Evolutionary conservation across 2,113 vertebrate species (phyloP).

Genomic region (Mola mola): DNA sequence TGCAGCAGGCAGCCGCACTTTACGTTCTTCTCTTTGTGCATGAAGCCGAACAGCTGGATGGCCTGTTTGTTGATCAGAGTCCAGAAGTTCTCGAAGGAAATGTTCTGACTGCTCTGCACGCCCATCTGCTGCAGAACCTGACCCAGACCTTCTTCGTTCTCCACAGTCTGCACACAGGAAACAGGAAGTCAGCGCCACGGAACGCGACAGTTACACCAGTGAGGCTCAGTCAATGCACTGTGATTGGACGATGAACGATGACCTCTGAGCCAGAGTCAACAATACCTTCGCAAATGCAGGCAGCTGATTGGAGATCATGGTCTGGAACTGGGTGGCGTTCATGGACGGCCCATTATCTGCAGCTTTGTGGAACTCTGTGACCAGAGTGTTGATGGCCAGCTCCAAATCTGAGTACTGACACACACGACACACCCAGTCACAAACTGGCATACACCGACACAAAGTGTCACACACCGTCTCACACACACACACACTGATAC

Average conservation of each 20-base stretch:
- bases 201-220: too few species aligned
- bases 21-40: constrained; percentile 30
- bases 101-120: constrained; percentile 27
- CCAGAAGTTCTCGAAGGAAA: constrained; percentile 69
- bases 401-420: constrained; percentile 69
- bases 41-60: constrained; percentile 14
- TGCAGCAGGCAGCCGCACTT: constrained; percentile 57
- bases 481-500: background rate
- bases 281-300: constrained; percentile 54
- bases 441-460: background rate
- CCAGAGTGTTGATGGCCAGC: constrained; percentile 65
- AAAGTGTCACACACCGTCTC: background rate
- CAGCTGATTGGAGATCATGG: constrained; percentile 58
- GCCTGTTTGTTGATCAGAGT: constrained; percentile 54
- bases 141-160: constrained; percentile 35
- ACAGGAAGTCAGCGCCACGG: background rate
- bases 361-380: constrained; percentile 61
- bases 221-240: too few species aligned
- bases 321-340: constrained; percentile 70
- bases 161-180: constrained; percentile 35
- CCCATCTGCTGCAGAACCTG: constrained; percentile 61
- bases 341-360: constrained; percentile 39
- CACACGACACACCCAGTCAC: background rate
- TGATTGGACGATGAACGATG: too few species aligned
- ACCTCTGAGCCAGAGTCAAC: too few species aligned